These are phyloP conservation scores for Polymixis lichenea DNA, from an alignment of 2,888 invertebrate genomes.

Conservation along the genomic window DNA sequence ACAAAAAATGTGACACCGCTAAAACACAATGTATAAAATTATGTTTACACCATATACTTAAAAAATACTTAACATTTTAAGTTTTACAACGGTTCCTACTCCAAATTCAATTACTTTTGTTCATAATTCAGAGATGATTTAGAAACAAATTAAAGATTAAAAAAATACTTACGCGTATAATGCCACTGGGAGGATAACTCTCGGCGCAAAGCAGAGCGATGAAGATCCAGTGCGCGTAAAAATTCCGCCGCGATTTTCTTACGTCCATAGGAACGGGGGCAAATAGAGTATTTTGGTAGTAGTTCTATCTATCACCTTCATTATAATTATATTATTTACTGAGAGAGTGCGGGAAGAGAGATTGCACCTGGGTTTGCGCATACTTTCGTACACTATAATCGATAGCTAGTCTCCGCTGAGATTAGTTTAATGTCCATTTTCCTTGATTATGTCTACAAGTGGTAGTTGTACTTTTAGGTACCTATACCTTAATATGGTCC, in stretches of 20 bases:
- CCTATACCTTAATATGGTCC: background rate
- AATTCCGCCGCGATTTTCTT: too few relatives aligned
- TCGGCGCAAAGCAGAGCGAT: too few relatives aligned
- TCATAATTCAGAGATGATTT: conserved; percentile 26
- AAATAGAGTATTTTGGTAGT: too few relatives aligned
- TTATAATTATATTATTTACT: too few relatives aligned
- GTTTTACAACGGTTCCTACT: background rate
- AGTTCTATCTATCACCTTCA: too few relatives aligned
- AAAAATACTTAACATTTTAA: conserved; percentile 54
- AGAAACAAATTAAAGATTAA: conserved; percentile 73
- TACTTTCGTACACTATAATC: too few relatives aligned
- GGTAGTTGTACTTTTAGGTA: background rate
- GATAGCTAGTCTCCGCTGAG: too few relatives aligned
- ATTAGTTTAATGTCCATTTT: background rate
- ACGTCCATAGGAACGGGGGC: too few relatives aligned
- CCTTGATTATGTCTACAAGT: too few relatives aligned
- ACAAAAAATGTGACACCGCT: conserved; percentile 68
- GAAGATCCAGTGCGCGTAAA: too few relatives aligned
- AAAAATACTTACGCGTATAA: conserved; percentile 92
- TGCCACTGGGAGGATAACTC: conserved; percentile 94
- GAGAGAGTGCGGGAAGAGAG: too few relatives aligned
- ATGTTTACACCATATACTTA: background rate
- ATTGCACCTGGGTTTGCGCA: too few relatives aligned
- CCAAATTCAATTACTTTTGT: background rate
- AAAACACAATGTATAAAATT: background rate